Evolutionary conservation across 2,797 vertebrate genomes (phyloP).

Genomic region (Cephalopachus bancanus): DNA sequence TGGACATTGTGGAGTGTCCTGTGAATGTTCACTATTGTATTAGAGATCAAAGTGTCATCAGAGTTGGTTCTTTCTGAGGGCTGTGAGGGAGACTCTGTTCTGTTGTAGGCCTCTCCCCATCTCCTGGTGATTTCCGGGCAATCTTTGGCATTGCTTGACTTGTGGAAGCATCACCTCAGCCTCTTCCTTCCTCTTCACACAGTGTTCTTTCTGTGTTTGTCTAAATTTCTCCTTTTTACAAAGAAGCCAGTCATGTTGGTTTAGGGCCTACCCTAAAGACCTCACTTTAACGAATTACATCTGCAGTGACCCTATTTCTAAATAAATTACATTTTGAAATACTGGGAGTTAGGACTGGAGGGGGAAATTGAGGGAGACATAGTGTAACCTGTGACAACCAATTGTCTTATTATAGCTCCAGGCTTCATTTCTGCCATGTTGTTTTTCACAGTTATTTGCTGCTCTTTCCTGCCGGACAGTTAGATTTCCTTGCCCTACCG

Average conservation of each 20-base stretch:
- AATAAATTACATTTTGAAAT: background rate
- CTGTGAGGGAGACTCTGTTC: background rate
- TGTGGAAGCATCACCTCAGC: background rate
- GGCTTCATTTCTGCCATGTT: background rate
- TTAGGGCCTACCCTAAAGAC: background rate
- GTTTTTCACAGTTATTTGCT: background rate
- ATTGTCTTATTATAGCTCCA: background rate
- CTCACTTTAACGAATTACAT: background rate
- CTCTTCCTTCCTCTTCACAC: background rate
- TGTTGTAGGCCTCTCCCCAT: background rate
- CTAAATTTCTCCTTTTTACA: background rate
- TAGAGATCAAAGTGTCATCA: background rate
- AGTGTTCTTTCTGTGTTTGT: background rate
- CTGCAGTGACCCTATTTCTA: background rate
- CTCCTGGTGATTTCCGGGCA: background rate
- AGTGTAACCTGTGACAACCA: background rate
- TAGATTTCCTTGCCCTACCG: background rate
- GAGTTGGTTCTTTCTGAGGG: background rate
- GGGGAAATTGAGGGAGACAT: background rate
- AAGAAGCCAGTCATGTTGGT: background rate
- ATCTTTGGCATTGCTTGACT: background rate
- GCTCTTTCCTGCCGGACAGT: background rate
- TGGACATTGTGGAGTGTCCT: background rate
- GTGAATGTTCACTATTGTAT: background rate
- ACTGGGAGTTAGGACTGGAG: background rate